Evolutionary conservation across 2,888 invertebrate species (phyloP).

Genomic region (Trichacis sp.): DNA sequence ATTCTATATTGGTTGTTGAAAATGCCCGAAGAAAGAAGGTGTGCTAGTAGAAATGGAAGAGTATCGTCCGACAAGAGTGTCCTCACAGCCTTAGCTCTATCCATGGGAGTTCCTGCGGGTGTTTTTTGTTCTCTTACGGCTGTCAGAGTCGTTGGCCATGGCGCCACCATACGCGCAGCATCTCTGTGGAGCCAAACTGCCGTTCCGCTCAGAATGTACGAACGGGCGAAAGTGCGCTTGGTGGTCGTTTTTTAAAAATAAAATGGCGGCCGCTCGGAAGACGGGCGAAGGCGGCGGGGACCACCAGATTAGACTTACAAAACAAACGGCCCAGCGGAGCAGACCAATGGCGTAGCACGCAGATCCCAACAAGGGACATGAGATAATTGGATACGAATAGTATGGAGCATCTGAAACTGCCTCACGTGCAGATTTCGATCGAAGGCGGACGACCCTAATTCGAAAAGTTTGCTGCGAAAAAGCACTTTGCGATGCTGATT

Average conservation of each 20-base stretch:
- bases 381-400: constrained; percentile 67
- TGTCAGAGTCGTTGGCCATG: constrained; percentile 59
- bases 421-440: constrained; percentile 54
- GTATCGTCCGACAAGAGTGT: constrained; percentile 6
- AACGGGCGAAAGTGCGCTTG: constrained; percentile 56
- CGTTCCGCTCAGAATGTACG: constrained; percentile 41
- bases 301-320: constrained; percentile 70
- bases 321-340: constrained; percentile 66
- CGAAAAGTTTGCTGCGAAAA: constrained; percentile 32
- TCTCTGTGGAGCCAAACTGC: constrained; percentile 41
- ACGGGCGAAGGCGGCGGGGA: constrained; percentile 58
- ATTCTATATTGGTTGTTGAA: too few species aligned
- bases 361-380: constrained; percentile 66
- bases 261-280: constrained; percentile 64
- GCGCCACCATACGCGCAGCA: constrained; percentile 60
- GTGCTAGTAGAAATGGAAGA: constrained; percentile 1
- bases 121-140: constrained; percentile 47
- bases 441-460: constrained; percentile 53
- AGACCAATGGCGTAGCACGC: constrained; percentile 66
- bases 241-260: constrained; percentile 61
- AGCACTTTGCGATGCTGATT: constrained; percentile 18
- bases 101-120: constrained; percentile 43
- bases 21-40: not conserved
- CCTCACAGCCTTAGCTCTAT: constrained; percentile 16
- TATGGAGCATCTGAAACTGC: constrained; percentile 43